Conservation (phyloP, 2,797 vertebrate species). For the Pseudomugil tenellus region DNA sequence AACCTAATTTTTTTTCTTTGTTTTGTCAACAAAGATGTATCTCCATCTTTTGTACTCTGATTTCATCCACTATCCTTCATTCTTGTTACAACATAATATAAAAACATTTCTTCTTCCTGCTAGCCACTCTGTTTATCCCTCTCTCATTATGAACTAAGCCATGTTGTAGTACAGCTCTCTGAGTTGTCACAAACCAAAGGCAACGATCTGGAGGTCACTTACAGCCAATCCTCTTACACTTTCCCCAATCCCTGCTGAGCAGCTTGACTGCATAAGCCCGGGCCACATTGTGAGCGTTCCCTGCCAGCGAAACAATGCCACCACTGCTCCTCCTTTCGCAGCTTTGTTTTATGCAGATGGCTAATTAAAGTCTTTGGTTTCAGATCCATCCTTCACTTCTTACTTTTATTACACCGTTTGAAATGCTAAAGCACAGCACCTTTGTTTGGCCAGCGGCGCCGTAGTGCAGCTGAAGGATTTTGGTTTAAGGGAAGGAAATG, state of each 20-base stretch:
- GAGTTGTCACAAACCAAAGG: conserved; percentile 35
- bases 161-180: conserved; percentile 30
- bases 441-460: neutral
- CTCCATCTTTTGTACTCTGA: neutral
- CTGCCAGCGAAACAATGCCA: conserved; percentile 10
- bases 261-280: conserved; percentile 49
- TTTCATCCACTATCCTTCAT: too few relatives aligned
- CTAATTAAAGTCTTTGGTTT: conserved; percentile 20
- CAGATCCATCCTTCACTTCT: neutral
- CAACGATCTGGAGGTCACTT: conserved; percentile 62
- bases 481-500: neutral
- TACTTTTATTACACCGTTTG: neutral
- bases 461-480: neutral
- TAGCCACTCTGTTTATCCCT: neutral
- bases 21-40: neutral
- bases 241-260: conserved; percentile 50
- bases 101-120: neutral
- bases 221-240: conserved; percentile 65
- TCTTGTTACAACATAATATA: neutral
- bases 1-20: too few relatives aligned
- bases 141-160: conserved; percentile 32
- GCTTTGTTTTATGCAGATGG: conserved; percentile 3
- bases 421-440: neutral
- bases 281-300: conserved; percentile 27
- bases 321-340: neutral